Conservation (phyloP, 2,888 invertebrate genomes). For the Rhogogaster chlorosoma region DNA sequence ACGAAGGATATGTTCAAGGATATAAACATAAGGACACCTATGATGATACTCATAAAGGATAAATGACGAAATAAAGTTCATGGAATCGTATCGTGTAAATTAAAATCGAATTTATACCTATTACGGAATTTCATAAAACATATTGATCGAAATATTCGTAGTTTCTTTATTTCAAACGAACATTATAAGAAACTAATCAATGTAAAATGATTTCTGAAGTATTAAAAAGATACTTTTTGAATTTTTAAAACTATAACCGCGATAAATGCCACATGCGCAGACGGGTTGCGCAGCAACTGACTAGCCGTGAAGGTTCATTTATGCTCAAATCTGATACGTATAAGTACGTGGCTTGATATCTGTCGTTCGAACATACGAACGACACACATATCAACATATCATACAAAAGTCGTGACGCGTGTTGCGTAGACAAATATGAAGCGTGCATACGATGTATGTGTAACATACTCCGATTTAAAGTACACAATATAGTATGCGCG, state of each 20-base stretch:
- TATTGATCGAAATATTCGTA: neutral
- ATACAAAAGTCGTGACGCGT: slow-evolving; percentile 4
- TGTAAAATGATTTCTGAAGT: neutral
- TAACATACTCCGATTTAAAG: neutral
- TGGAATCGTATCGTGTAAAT: neutral
- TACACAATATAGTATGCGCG: neutral
- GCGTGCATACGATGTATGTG: neutral
- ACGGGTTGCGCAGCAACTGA: neutral
- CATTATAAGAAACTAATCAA: neutral
- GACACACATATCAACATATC: neutral
- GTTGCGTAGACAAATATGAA: slow-evolving; percentile 27
- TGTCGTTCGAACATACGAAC: neutral
- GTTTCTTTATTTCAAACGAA: neutral
- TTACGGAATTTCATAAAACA: neutral
- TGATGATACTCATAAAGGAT: slow-evolving; percentile 63
- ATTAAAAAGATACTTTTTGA: neutral
- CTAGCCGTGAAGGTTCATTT: neutral
- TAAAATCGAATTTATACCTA: neutral
- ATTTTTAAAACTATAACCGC: slow-evolving; percentile 13
- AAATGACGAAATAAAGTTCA: neutral
- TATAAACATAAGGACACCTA: slow-evolving; percentile 60
- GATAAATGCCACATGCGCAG: neutral
- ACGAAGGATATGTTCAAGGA: slow-evolving; percentile 74
- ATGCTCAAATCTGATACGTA: neutral
- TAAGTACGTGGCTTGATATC: neutral